phyloP scores from a whole-genome alignment of 2,797 vertebrate genomes.

The Acrossocheilus wenchowensis region DNA sequence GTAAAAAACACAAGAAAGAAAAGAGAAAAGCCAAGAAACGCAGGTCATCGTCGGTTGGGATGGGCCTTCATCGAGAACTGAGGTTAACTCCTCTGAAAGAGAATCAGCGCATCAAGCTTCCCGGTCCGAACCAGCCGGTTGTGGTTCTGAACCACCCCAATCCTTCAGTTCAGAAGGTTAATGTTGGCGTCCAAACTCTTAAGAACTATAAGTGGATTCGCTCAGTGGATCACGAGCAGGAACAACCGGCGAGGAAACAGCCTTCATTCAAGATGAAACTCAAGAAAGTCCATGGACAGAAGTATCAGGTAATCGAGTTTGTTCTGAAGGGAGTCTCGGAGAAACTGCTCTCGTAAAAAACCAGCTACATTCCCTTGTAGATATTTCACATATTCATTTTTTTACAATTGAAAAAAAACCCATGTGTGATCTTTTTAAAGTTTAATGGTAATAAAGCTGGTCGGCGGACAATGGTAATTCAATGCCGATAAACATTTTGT shows the following conservation, averaged over 20 bases:
- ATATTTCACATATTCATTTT: neutral
- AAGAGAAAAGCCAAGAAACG: constrained; percentile 66
- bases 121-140: constrained; percentile 91
- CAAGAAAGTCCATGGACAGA: constrained; percentile 89
- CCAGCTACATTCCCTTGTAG: neutral
- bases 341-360: neutral
- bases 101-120: constrained; percentile 86
- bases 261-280: constrained; percentile 92
- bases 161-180: constrained; percentile 72
- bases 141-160: constrained; percentile 95
- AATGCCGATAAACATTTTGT: neutral
- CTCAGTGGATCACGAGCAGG: neutral
- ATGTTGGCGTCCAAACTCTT: neutral
- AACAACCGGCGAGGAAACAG: constrained; percentile 68
- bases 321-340: constrained; percentile 73
- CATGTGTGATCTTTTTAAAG: neutral
- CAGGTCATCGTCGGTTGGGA: constrained; percentile 64
- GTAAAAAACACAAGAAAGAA: constrained; percentile 65
- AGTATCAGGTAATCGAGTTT: constrained; percentile 87
- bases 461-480: neutral
- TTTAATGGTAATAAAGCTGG: neutral
- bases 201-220: constrained; percentile 11
- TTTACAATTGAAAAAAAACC: neutral
- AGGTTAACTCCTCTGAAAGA: constrained; percentile 81
- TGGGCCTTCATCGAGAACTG: constrained; percentile 60